These are phyloP conservation scores for Collichthys lucidus DNA, from an alignment of 2,113 vertebrate genomes.

Conservation along the genomic window DNA sequence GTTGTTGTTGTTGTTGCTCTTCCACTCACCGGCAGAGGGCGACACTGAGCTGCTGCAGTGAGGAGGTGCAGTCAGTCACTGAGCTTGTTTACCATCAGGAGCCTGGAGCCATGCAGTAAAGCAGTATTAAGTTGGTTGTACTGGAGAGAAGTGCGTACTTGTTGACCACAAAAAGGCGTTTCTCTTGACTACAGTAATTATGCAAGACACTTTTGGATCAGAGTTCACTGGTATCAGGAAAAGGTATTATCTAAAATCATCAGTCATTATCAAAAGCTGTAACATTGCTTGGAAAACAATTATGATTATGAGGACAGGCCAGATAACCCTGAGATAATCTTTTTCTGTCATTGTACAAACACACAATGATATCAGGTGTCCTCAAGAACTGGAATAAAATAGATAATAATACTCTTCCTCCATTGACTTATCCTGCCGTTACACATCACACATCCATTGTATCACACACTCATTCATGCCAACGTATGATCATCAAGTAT, in stretches of 20 bases:
- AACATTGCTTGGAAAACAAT: not conserved
- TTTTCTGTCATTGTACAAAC: too few species aligned
- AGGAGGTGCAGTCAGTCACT: not conserved
- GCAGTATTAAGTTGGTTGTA: not conserved
- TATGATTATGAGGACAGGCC: not conserved
- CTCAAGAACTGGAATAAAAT: too few species aligned
- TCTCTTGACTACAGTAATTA: not conserved
- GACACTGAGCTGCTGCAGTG: not conserved
- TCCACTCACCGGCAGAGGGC: slow-evolving; percentile 29
- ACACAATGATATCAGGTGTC: too few species aligned
- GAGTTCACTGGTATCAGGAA: slow-evolving; percentile 1
- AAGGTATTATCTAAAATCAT: not conserved
- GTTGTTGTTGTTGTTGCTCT: not conserved
- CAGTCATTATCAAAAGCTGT: not conserved
- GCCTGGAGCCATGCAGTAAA: slow-evolving; percentile 1
- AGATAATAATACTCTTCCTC: too few species aligned
- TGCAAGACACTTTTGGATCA: not conserved
- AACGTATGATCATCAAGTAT: too few species aligned
- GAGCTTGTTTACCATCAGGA: slow-evolving; percentile 35
- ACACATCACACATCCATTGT: too few species aligned
- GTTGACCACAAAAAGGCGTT: not conserved
- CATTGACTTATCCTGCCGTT: too few species aligned
- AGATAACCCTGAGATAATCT: not conserved
- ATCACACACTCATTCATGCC: too few species aligned
- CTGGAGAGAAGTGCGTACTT: not conserved